A percentile compares a stretch with the other conserved stretches of the same genome.
phyloP scores from a whole-genome alignment of 1,140 invertebrate species.

The Papilio aristodemus region DNA sequence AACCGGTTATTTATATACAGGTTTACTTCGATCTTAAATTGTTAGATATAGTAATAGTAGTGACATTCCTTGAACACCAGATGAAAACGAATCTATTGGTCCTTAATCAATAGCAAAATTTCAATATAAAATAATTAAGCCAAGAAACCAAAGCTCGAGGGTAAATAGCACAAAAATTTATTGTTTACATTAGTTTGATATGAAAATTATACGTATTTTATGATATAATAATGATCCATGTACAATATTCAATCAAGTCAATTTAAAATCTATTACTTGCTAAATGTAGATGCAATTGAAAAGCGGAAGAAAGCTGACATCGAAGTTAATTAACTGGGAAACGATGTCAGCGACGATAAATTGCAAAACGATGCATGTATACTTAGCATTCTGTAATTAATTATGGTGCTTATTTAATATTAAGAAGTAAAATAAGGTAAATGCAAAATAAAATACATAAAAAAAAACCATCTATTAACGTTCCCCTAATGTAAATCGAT shows the following conservation, averaged over 20 bases:
- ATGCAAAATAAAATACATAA: too few species aligned
- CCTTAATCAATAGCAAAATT: too few species aligned
- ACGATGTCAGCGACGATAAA: conserved; percentile 26
- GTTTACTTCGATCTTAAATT: too few species aligned
- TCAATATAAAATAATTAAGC: too few species aligned
- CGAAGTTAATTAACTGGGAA: conserved; percentile 28
- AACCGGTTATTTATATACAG: too few species aligned
- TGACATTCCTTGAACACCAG: too few species aligned
- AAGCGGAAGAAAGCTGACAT: conserved; percentile 30
- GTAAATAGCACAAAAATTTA: neutral
- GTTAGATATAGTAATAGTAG: too few species aligned
- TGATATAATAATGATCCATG: neutral
- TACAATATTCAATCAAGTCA: conserved; percentile 5
- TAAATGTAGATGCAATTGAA: conserved; percentile 8
- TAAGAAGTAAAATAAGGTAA: neutral
- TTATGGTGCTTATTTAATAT: neutral
- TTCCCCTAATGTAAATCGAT: too few species aligned
- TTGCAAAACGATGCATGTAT: conserved; percentile 1
- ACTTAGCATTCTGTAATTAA: neutral
- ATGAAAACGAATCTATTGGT: too few species aligned
- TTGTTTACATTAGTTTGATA: neutral
- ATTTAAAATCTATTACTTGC: conserved; percentile 1
- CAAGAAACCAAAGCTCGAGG: neutral
- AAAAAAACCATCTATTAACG: too few species aligned
- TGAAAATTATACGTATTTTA: neutral